phyloP scores from a whole-genome alignment of 2,888 invertebrate genomes.

The Andrena praecox region DNA sequence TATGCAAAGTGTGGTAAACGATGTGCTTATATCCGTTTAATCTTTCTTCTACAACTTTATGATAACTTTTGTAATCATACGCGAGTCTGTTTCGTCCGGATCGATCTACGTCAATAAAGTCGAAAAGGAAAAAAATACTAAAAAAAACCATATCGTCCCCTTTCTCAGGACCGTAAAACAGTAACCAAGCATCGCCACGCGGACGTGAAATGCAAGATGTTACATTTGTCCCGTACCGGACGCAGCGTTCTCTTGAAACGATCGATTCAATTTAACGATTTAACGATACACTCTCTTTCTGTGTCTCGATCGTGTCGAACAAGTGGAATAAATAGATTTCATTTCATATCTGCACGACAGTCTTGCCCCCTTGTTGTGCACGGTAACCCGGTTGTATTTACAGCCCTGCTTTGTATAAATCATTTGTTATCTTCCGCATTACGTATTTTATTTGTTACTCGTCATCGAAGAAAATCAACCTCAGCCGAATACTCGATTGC shows the following conservation, averaged over 20 bases:
- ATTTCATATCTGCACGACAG: constrained; percentile 73
- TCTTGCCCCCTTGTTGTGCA: constrained; percentile 63
- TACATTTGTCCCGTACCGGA: constrained; percentile 28
- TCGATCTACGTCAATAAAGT: constrained; percentile 20
- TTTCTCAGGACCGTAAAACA: constrained; percentile 10
- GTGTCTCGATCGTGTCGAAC: constrained; percentile 62
- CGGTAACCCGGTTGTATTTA: constrained; percentile 75
- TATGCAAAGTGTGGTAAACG: constrained; percentile 33
- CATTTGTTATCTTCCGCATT: constrained; percentile 60
- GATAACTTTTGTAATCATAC: constrained; percentile 23
- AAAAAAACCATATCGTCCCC: too few relatives aligned
- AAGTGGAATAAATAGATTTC: constrained; percentile 72
- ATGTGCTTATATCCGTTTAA: constrained; percentile 26
- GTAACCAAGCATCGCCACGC: constrained; percentile 26
- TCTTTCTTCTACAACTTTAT: constrained; percentile 1
- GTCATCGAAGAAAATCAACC: constrained; percentile 64
- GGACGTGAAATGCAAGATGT: constrained; percentile 59
- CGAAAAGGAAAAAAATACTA: background rate
- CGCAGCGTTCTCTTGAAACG: constrained; percentile 35
- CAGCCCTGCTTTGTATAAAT: constrained; percentile 66
- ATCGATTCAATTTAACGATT: constrained; percentile 43
- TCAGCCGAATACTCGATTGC: constrained; percentile 74
- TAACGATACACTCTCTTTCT: constrained; percentile 47
- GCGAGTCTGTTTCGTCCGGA: background rate
- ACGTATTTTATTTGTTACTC: constrained; percentile 67